A percentile compares a stretch with the other conserved stretches of the same genome.
Conservation (phyloP, 2,113 vertebrate genomes). For the Grus americana region DNA sequence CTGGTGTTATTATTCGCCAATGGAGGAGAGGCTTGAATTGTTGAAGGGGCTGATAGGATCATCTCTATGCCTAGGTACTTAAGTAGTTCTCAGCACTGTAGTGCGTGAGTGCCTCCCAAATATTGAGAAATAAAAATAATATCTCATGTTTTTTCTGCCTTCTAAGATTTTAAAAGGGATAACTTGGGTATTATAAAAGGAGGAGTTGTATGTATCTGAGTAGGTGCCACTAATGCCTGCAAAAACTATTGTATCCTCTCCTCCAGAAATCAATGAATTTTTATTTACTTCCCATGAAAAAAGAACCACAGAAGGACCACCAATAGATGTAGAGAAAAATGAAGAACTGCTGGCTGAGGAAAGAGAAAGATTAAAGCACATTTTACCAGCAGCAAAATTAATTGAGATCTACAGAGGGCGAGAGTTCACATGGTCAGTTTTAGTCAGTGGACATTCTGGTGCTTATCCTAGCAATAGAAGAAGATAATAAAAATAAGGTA, state of each 20-base stretch:
- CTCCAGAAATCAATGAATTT: neutral
- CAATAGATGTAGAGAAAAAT: neutral
- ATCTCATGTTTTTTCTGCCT: neutral
- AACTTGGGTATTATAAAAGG: neutral
- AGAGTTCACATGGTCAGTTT: neutral
- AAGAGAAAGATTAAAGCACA: neutral
- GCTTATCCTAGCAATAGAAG: neutral
- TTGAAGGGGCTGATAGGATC: neutral
- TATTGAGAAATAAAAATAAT: constrained; percentile 5
- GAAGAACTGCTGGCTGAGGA: neutral
- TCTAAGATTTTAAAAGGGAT: neutral
- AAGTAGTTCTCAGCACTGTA: neutral
- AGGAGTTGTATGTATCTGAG: neutral
- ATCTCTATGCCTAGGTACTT: neutral
- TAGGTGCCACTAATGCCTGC: neutral
- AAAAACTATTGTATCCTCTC: neutral
- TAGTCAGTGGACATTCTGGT: neutral
- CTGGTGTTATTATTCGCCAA: neutral
- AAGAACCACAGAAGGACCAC: neutral
- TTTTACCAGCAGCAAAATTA: constrained; percentile 18
- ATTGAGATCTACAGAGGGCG: neutral
- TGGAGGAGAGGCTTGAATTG: neutral
- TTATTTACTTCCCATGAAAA: neutral
- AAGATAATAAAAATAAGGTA: neutral
- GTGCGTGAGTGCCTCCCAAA: neutral